These are phyloP conservation scores for Edolisoma coerulescens DNA, from an alignment of 2,113 vertebrate genomes.

Conservation along the genomic window DNA sequence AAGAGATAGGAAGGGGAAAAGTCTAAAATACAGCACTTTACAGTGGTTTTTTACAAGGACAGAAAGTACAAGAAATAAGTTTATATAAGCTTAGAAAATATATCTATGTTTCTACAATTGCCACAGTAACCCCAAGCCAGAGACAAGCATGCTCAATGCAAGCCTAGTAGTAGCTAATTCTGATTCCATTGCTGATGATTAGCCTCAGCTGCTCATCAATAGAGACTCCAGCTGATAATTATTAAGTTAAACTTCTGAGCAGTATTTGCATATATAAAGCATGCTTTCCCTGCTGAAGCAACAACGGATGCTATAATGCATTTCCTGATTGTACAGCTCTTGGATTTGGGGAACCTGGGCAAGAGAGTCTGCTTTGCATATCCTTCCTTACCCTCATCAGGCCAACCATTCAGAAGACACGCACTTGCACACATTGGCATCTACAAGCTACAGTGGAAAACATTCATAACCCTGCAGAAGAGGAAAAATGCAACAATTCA, in stretches of 20 bases:
- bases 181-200: slow-evolving; percentile 58
- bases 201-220: slow-evolving; percentile 78
- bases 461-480: neutral
- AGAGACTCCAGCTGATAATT: slow-evolving; percentile 79
- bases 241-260: slow-evolving; percentile 76
- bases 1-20: neutral
- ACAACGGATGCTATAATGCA: slow-evolving; percentile 61
- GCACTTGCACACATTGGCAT: neutral
- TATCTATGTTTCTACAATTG: neutral
- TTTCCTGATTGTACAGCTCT: slow-evolving; percentile 65
- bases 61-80: neutral
- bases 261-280: slow-evolving; percentile 76
- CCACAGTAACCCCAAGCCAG: neutral
- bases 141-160: neutral
- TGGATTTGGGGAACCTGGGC: slow-evolving; percentile 36
- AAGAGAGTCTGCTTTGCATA: slow-evolving; percentile 45
- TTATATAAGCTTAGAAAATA: neutral
- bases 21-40: neutral
- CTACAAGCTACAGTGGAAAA: neutral
- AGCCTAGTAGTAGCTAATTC: slow-evolving; percentile 54
- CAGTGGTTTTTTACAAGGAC: neutral
- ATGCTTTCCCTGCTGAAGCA: slow-evolving; percentile 45
- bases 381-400: slow-evolving; percentile 55
- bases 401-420: slow-evolving; percentile 59
- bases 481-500: neutral